These are phyloP conservation scores for Catocala sponsa DNA, from an alignment of 2,888 invertebrate genomes.

Conservation along the genomic window DNA sequence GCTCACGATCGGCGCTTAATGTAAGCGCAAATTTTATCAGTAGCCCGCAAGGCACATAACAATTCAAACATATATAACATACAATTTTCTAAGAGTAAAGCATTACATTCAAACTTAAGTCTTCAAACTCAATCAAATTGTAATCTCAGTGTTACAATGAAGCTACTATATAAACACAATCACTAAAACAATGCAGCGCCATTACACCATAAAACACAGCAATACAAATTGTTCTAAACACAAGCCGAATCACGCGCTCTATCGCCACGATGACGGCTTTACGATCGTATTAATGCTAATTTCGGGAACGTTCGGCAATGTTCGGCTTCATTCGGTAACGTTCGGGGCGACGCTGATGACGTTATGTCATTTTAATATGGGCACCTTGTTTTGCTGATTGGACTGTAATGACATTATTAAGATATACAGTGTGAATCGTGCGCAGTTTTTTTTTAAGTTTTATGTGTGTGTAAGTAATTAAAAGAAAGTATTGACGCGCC, in stretches of 20 bases:
- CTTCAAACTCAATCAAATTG: no score
- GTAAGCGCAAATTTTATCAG: no score
- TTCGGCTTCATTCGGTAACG: conserved; percentile 38
- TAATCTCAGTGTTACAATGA: conserved; percentile 1
- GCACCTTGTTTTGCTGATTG: conserved; percentile 56
- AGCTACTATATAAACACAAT: neutral
- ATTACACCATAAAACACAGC: conserved; percentile 47
- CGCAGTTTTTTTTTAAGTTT: neutral
- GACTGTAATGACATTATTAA: conserved; percentile 41
- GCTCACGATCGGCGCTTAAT: no score
- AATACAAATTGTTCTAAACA: conserved; percentile 57
- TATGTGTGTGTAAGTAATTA: neutral
- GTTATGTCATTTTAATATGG: conserved; percentile 59
- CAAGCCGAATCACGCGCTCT: conserved; percentile 56
- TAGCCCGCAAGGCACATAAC: no score
- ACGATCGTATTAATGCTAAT: conserved; percentile 63
- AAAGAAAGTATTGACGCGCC: no score
- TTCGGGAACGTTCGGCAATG: conserved; percentile 50
- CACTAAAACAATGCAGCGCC: conserved; percentile 6
- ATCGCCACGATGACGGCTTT: conserved; percentile 63
- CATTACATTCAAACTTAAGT: no score
- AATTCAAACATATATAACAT: no score
- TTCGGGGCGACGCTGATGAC: conserved; percentile 35
- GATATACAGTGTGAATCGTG: conserved; percentile 19
- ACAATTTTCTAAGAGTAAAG: no score